Evolutionary conservation across 2,113 vertebrate species (phyloP), one percentile per base, ranked within the genome.

Genomic region (Campylorhamphus procurvoides): DNA sequence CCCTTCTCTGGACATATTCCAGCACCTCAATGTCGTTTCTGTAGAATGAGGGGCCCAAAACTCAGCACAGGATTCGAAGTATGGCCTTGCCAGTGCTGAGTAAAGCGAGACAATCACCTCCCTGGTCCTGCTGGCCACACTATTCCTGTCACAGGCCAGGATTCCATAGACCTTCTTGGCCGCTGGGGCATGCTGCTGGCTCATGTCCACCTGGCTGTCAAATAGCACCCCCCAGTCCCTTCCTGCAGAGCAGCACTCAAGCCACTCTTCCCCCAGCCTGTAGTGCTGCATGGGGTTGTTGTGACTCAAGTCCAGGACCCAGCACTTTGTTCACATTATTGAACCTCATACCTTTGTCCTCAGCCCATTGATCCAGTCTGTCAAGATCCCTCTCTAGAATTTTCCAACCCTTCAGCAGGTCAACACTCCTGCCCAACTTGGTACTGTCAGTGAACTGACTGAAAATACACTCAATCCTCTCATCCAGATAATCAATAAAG

Each of bases 361-460:
- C 3, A 2, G 55, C 7, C 62, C 8, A 16, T 42, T 0, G 0
- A 8, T 53, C 55, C 29, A 42, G 9, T 18, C 46, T 60, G 53
- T 46, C 39, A 25, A 10, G 28, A 68, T 75, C 16, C 29, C 29
- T n/a, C 24, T 83, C n/a, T 9, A 75, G 47, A 35, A 20, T 17
- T 31, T 40, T 83, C 39, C 62, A 31, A 14, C 39, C 24, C 20
- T 47, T 18, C 63, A 76, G 47, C 29, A 69, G n/a, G 35, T 67
- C 29, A 55, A 40, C 25, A 33, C 5, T 55, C 29, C 31, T 2
- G 4, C 14, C 29, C 17, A 18, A 0, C 25, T 18, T 62, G 47
- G 29, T 42, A 40, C 55, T 35, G 18, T 33, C 20, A n/a, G 28
- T 49, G 47, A 62, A 18, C 12, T 27, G 29, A 10, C 25, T 63